These are phyloP conservation scores for Mythimna lalbum DNA, from an alignment of 2,888 invertebrate genomes.

Conservation along the genomic window DNA sequence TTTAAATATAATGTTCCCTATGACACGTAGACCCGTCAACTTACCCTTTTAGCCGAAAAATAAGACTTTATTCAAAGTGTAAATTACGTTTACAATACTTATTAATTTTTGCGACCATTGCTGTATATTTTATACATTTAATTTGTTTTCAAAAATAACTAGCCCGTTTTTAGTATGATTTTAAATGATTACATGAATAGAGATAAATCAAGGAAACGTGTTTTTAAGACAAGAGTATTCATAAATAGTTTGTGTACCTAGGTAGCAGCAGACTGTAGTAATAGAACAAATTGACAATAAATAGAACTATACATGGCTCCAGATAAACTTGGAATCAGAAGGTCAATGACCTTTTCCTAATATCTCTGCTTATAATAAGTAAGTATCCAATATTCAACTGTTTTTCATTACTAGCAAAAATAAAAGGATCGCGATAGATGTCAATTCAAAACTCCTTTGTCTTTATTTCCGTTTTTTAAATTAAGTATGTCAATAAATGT, in stretches of 20 bases:
- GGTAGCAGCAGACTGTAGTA: constrained; percentile 5
- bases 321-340: no score
- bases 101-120: constrained; percentile 19
- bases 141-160: constrained; percentile 3
- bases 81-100: constrained; percentile 32
- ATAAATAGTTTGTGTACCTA: background rate
- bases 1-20: constrained; percentile 74
- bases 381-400: no score
- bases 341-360: no score
- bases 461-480: no score
- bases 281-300: constrained; percentile 11
- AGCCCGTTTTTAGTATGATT: constrained; percentile 1
- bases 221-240: constrained; percentile 3
- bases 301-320: no score
- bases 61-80: constrained; percentile 39
- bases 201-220: constrained; percentile 27
- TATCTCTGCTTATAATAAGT: no score
- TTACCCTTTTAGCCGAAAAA: constrained; percentile 74
- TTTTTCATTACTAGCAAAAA: no score
- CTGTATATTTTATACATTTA: background rate
- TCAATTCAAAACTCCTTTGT: no score
- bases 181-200: background rate
- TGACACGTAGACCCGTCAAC: constrained; percentile 68
- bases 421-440: no score
- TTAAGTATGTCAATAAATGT: no score